Base-by-base conservation (phyloP, 92 coral and sea anemone species). In the Parazoanthus swiftii region DNA sequence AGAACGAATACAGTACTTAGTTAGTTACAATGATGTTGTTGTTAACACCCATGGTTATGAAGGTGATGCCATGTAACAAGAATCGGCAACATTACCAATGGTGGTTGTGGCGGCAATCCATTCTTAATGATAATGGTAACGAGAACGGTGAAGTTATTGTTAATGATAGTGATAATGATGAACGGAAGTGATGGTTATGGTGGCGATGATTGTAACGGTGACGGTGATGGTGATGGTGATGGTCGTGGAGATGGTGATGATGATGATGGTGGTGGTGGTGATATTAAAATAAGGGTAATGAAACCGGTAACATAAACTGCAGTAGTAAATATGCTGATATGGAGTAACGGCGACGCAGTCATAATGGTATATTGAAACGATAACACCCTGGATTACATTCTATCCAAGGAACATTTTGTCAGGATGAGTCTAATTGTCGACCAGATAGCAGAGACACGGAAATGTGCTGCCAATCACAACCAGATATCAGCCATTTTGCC, bases 391-490 rank as follows among this genome's bases (percentile, higher is more conserved):
- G 20, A 23, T 25, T 33, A 1, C 66, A 54, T 16, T 21, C 51
- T 59, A 8, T 54, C 70, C n/a, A 48, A 95, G 98, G 98, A 23
- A 95, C 98, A 11, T 93, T 95, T 80, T 95, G 98, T 84, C 93
- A 93, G 86, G 70, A 81, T 20, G 92, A 95, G 73, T 86, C 89
- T 29, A 94, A 93, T 73, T 95, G 98, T 68, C 93, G 91, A 13
- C 79, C 93, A 35, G 79, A 84, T 58, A 86, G 77, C 25, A 65
- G 63, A 38, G 86, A 85, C 37, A 92, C 92, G 36, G 95, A 95
- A 73, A 90, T 93, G 51, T 90, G 95, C 46, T 95, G 98, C 89
- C 86, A 89, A 37, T 23, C 56, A 3, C 96, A 93, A 38, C 80
- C 93, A 26, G 98, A 95, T 74, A 93, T 95, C 90, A 95, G 95